Conservation (phyloP, 2,113 vertebrate genomes). For the Cricetomys ansorgei region DNA sequence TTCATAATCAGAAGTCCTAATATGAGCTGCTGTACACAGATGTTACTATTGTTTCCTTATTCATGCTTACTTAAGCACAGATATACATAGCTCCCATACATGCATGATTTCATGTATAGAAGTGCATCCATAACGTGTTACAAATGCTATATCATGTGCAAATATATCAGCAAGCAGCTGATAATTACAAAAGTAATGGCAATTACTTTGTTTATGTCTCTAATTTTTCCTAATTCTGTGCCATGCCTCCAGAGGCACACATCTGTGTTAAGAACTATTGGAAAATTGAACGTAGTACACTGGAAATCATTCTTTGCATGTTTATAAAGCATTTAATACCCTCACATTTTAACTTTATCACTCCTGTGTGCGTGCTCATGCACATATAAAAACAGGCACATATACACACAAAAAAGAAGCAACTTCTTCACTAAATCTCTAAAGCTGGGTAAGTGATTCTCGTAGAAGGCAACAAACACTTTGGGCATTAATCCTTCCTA, state of each 20-base stretch:
- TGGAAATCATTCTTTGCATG: background rate
- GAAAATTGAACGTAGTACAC: background rate
- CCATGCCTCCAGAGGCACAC: background rate
- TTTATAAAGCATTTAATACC: background rate
- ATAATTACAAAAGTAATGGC: no score
- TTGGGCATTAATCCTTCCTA: conserved; percentile 62
- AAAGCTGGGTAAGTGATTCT: conserved; percentile 70
- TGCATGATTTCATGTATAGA: background rate
- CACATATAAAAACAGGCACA: background rate
- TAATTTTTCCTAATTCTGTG: background rate
- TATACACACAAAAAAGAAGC: background rate
- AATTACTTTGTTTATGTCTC: conserved; percentile 47
- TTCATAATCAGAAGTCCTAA: conserved; percentile 27
- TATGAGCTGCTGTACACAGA: no score
- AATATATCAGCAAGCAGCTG: background rate
- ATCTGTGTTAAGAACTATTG: background rate
- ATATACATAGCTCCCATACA: background rate
- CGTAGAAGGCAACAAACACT: conserved; percentile 66
- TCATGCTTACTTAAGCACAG: background rate
- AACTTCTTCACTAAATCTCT: background rate
- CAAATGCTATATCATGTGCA: background rate
- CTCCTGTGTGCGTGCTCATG: background rate
- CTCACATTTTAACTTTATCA: background rate
- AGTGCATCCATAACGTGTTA: background rate
- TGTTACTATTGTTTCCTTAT: background rate